These are phyloP conservation scores for Chirona hameri DNA, from an alignment of 2,888 invertebrate species.

Conservation along the genomic window DNA sequence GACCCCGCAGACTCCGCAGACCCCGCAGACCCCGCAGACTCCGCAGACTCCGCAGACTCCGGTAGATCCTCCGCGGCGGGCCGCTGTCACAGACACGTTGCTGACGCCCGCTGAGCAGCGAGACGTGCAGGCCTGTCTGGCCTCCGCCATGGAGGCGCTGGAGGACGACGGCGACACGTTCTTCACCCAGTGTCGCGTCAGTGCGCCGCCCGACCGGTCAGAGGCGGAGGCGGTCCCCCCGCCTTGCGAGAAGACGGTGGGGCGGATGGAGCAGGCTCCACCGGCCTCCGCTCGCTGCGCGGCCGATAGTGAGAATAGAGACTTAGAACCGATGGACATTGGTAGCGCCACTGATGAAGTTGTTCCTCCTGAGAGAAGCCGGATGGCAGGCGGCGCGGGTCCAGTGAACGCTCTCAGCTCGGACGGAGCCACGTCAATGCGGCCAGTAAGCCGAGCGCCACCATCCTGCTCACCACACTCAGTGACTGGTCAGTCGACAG, in stretches of 20 bases:
- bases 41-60: too few species aligned
- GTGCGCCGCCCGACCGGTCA: not conserved
- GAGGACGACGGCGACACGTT: conserved; percentile 3
- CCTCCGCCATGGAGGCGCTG: not conserved
- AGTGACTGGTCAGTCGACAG: too few species aligned
- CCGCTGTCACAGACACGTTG: not conserved
- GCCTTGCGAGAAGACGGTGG: too few species aligned
- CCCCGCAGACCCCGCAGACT: too few species aligned
- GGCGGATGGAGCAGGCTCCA: too few species aligned
- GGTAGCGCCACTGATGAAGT: not conserved
- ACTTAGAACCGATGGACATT: not conserved
- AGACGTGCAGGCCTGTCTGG: not conserved
- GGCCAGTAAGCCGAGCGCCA: too few species aligned
- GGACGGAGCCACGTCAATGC: too few species aligned
- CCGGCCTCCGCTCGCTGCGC: not conserved
- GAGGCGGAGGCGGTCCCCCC: too few species aligned
- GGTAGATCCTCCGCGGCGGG: not conserved
- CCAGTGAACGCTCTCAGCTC: too few species aligned
- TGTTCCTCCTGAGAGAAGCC: not conserved
- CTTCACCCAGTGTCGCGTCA: conserved; percentile 1
- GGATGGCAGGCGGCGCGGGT: not conserved
- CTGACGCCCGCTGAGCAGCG: conserved; percentile 3
- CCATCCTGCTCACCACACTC: too few species aligned
- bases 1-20: not conserved
- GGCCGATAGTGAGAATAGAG: not conserved